A percentile compares a stretch with the other conserved stretches of the same genome.
These are phyloP conservation scores for Gorsachius goisagi DNA, from an alignment of 2,113 vertebrate genomes.

Conservation along the genomic window DNA sequence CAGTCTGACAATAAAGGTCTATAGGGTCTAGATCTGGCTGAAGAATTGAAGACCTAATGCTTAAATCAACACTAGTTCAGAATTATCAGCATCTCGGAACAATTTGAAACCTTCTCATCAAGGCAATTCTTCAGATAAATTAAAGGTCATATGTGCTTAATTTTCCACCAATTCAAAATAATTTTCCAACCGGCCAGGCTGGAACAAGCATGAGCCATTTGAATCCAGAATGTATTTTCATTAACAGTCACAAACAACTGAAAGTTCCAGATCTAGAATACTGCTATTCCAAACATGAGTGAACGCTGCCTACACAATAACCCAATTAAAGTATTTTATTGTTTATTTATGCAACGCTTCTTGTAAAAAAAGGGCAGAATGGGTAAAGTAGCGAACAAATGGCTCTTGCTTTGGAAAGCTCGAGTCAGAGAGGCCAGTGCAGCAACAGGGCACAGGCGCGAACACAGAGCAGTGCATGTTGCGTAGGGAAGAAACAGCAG, in stretches of 20 bases:
- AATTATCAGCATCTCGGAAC: neutral
- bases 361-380: neutral
- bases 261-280: neutral
- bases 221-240: neutral
- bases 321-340: neutral
- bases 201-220: neutral
- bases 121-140: neutral
- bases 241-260: neutral
- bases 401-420: neutral
- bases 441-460: accelerated
- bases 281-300: neutral
- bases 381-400: neutral
- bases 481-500: neutral
- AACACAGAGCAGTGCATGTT: accelerated
- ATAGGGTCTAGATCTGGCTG: neutral
- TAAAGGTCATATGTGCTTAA: neutral
- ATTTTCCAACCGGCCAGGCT: neutral
- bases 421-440: accelerated
- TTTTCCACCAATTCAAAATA: neutral
- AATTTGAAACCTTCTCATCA: neutral
- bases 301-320: neutral
- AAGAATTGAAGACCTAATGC: neutral
- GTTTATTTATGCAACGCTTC: neutral
- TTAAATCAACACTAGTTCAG: neutral
- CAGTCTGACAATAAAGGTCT: neutral